Evolutionary conservation across 2,797 vertebrate genomes (phyloP).

Genomic region (Pantherophis alleghaniensis): DNA sequence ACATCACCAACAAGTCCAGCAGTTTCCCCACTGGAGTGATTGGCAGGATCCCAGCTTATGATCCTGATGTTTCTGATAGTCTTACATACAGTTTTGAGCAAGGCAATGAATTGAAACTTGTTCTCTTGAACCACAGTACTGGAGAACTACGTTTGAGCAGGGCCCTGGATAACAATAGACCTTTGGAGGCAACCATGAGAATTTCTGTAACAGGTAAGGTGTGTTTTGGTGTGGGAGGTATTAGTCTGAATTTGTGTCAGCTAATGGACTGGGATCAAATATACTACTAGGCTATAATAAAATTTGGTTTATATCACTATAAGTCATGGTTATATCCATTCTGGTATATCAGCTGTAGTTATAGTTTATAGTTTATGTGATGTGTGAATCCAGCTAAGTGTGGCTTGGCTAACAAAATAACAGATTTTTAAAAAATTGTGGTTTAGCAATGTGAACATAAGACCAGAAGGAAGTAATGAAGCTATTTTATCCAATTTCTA

Average conservation of each 20-base stretch:
- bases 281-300: neutral
- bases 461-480: neutral
- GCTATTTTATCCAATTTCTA: neutral
- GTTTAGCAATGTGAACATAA: neutral
- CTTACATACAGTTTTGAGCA: constrained; percentile 87
- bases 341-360: neutral
- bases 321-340: neutral
- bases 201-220: constrained; percentile 91
- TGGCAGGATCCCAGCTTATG: constrained; percentile 86
- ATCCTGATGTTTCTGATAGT: constrained; percentile 88
- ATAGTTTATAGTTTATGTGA: neutral
- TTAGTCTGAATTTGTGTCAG: neutral
- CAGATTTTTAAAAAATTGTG: neutral
- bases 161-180: constrained; percentile 92
- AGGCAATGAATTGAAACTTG: constrained; percentile 90
- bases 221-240: neutral
- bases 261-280: neutral
- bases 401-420: neutral
- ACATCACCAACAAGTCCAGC: constrained; percentile 88
- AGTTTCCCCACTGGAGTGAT: constrained; percentile 91
- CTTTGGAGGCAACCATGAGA: constrained; percentile 92
- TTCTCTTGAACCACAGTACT: constrained; percentile 87
- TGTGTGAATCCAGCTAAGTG: neutral
- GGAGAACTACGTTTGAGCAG: constrained; percentile 90
- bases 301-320: neutral